A percentile compares a stretch with the other conserved stretches of the same genome.
Conservation (phyloP, 2,888 invertebrate genomes). For the Philereme transversata region DNA sequence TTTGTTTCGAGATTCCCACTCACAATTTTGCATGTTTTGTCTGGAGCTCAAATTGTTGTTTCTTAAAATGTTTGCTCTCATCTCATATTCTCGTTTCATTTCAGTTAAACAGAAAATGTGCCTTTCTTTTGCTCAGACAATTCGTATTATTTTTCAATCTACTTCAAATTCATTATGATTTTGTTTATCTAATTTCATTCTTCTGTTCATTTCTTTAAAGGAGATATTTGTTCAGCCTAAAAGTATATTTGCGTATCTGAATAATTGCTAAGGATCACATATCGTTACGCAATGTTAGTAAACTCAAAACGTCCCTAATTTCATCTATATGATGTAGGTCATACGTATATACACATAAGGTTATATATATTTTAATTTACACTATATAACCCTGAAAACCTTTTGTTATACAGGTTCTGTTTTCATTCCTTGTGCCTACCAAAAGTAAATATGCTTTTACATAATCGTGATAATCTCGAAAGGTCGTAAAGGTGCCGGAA, state of each 20-base stretch:
- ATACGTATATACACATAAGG: background rate
- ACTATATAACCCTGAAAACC: background rate
- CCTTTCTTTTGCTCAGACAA: slow-evolving; percentile 15
- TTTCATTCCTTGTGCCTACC: slow-evolving; percentile 18
- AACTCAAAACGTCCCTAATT: background rate
- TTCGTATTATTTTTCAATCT: slow-evolving; percentile 15
- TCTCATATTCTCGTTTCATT: slow-evolving; percentile 20
- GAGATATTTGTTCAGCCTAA: slow-evolving; percentile 5
- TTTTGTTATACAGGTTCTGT: slow-evolving; percentile 6
- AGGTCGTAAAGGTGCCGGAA: slow-evolving; percentile 37
- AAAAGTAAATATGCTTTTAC: slow-evolving; percentile 30
- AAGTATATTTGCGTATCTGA: background rate
- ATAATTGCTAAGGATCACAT: background rate
- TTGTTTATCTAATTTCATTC: slow-evolving; percentile 8
- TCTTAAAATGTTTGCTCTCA: slow-evolving; percentile 21
- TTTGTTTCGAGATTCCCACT: slow-evolving; percentile 9
- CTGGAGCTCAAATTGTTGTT: slow-evolving; percentile 2
- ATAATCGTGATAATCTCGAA: slow-evolving; percentile 23
- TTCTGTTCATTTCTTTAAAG: slow-evolving; percentile 3
- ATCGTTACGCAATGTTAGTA: background rate
- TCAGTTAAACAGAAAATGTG: slow-evolving; percentile 10
- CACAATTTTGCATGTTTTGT: slow-evolving; percentile 12
- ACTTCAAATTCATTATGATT: slow-evolving; percentile 12
- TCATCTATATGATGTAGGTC: background rate
- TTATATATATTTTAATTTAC: background rate